Base-by-base conservation (phyloP, 2,797 vertebrate genomes). In the Oryzias dopingdopingensis region DNA sequence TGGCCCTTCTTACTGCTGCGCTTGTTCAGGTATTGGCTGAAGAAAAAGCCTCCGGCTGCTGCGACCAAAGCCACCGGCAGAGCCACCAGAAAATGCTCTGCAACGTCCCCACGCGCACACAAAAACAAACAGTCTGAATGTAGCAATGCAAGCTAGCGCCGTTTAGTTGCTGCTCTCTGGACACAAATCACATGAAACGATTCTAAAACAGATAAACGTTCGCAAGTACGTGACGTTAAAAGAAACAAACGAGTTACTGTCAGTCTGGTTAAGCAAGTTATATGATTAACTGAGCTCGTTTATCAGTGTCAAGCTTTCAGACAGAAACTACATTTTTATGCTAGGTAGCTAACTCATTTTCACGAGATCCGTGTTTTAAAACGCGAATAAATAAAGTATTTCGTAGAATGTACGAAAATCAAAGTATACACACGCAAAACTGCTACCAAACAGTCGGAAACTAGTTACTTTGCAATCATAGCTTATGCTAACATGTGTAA, bases 21-120 rank as follows among this genome's bases (percentile, higher is more conserved):
- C 5, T 74, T 45, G 15, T 43, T 86, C 64, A 89, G 63, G 81
- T 89, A 91, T 4, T 77, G 87, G 61, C 85, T 81, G 61, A 89
- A 55, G 0, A 92, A 79, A 70, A 89, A 92, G 4, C 89, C 88
- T 17, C 91, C 88, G 0, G 74, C 48, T 0, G 85, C 90, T 3
- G 90, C 87, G 0, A 87, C 69, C 60, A 92, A 83, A 1, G 90
- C 91, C 45, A 92, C 87, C 0, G 91, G 90, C 68, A 91, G 64
- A 0, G 88, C 80, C 0, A 89, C 80, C 52, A 74, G 65, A 17
- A 92, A 60, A 54, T 92, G 90, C 49, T 92, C 91, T 92, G 76
- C 42, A 17, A 17, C 12, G 6, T 20, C 8, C 14, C 5, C 45
- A 47, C 22, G 6, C 14, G 4, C 6, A 10, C 5, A 47, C 10